Evolutionary conservation across 2,797 vertebrate genomes (phyloP).

Genomic region (Ammospiza maritima): DNA sequence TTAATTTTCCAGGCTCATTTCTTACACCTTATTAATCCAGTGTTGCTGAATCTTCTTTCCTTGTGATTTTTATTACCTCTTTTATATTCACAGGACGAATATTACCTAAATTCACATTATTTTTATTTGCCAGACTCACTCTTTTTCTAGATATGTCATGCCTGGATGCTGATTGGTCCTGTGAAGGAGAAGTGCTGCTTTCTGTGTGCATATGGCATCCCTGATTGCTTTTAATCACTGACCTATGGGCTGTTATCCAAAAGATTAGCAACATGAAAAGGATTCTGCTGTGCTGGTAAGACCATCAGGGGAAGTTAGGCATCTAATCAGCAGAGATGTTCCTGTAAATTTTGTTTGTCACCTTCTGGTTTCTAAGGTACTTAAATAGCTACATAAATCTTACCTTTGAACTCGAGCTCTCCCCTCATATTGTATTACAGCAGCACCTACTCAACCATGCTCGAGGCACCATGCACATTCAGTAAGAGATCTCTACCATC

Average conservation of each 20-base stretch:
- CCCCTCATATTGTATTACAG: neutral
- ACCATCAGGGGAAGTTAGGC: neutral
- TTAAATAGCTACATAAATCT: slow-evolving; percentile 10
- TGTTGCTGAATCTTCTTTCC: neutral
- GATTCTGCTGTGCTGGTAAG: neutral
- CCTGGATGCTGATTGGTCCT: neutral
- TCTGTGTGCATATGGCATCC: neutral
- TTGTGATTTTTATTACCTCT: neutral
- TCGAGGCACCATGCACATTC: neutral
- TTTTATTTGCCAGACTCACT: neutral
- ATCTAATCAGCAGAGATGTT: neutral
- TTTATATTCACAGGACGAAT: neutral
- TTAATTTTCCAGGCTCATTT: slow-evolving; percentile 49
- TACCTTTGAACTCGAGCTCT: slow-evolving; percentile 24
- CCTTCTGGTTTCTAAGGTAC: neutral
- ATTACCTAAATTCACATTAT: neutral
- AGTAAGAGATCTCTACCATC: neutral
- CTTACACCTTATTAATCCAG: slow-evolving; percentile 26
- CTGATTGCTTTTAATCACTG: neutral
- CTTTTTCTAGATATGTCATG: neutral
- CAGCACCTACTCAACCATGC: neutral
- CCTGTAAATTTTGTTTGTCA: slow-evolving; percentile 35
- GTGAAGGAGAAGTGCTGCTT: neutral
- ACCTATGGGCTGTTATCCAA: neutral
- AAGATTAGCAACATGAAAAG: neutral